Conservation (phyloP, 2,888 invertebrate genomes). For the Stramonita haemastoma region DNA sequence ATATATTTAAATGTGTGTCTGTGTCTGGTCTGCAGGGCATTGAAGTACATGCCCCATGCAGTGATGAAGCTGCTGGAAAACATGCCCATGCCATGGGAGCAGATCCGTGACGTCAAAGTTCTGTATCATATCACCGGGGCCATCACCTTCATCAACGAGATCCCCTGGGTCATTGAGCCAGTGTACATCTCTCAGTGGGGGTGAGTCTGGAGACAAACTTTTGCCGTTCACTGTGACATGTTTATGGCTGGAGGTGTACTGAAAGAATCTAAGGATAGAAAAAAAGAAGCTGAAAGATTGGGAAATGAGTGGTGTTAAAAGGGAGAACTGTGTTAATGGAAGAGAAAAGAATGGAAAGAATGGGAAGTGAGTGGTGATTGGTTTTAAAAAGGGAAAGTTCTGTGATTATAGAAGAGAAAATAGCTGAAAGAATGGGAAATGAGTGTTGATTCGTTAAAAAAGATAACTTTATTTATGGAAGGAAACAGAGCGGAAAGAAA, state of each 20-base stretch:
- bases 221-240: too few species aligned
- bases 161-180: slow-evolving; percentile 99
- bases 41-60: slow-evolving; percentile 99
- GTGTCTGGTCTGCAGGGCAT: slow-evolving; percentile 83
- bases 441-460: too few species aligned
- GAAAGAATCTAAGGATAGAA: not conserved
- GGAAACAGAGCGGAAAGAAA: too few species aligned
- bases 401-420: too few species aligned
- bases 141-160: slow-evolving; percentile 99
- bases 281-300: not conserved
- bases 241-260: not conserved
- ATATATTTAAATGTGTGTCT: not conserved
- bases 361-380: too few species aligned
- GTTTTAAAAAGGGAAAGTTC: too few species aligned
- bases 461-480: too few species aligned
- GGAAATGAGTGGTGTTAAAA: not conserved
- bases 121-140: slow-evolving; percentile 99
- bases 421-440: too few species aligned
- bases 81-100: slow-evolving; percentile 99
- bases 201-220: slow-evolving; percentile 78
- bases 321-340: not conserved
- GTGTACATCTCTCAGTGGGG: slow-evolving; percentile 99
- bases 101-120: slow-evolving; percentile 96
- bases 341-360: too few species aligned
- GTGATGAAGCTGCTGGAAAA: slow-evolving; percentile 99